Percentiles rank a stretch among this genome's conserved stretches.
These are phyloP conservation scores for Pseudachorutes palmiensis DNA, from an alignment of 1,140 invertebrate genomes.

Conservation along the genomic window DNA sequence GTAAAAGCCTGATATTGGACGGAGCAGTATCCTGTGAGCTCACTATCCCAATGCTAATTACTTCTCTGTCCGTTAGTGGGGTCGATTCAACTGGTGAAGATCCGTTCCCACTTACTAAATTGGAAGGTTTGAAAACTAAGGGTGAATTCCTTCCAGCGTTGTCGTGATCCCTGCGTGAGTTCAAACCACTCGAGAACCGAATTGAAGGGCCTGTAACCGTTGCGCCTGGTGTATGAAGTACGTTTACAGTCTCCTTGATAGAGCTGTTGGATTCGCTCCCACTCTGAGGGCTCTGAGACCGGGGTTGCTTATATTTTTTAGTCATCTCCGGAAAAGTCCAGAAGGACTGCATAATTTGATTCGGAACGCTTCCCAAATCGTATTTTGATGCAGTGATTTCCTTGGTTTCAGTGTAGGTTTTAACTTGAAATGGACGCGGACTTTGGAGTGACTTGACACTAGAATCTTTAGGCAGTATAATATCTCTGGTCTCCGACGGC, in stretches of 20 bases:
- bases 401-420: not conserved
- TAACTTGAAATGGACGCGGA: constrained; percentile 29
- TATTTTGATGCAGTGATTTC: not conserved
- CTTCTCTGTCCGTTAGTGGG: too few relatives aligned
- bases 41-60: too few relatives aligned
- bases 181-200: constrained; percentile 21
- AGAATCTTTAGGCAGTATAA: constrained; percentile 35
- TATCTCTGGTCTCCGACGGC: constrained; percentile 46
- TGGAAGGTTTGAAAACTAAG: too few relatives aligned
- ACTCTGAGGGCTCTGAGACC: not conserved
- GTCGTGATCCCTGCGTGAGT: too few relatives aligned
- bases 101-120: too few relatives aligned
- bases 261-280: constrained; percentile 24
- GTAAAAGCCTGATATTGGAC: too few relatives aligned
- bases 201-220: constrained; percentile 34
- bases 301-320: not conserved
- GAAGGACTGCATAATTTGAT: constrained; percentile 25
- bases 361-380: constrained; percentile 8
- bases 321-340: not conserved
- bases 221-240: constrained; percentile 19
- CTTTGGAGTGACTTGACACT: not conserved
- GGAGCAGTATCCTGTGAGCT: too few relatives aligned
- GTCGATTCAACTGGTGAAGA: too few relatives aligned
- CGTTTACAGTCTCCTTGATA: constrained; percentile 31
- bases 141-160: constrained; percentile 6